Base-by-base conservation (phyloP, 2,113 vertebrate genomes). In the Clupea harengus region DNA sequence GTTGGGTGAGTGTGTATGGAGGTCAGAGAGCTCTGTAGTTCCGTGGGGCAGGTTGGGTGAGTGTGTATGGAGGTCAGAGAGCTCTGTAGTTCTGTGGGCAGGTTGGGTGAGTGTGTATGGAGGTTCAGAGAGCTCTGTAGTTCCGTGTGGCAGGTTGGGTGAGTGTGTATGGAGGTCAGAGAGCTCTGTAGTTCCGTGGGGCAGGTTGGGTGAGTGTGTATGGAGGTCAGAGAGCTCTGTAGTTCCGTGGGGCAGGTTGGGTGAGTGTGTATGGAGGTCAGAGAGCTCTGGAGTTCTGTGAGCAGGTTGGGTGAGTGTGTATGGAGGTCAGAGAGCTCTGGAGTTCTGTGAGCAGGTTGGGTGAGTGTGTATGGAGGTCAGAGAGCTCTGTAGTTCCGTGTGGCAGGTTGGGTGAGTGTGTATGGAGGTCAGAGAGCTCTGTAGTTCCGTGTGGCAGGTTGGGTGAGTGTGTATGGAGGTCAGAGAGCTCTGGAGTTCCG, bases 271-370 rank as follows among this genome's bases (percentile, higher is more conserved):
- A 78, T 39, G 13, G 25, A 78, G 72, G 72, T 39, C 72, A 39
- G 72, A 78, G 32, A 39, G 90, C 54, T 88, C 88, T 94, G 72
- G 93, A 93, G 94, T 94, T 39, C 92, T 93, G 88, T 83, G n/a
- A n/a, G 88, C 89, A 93, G 94, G 93, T 94, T 87, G 86, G 39
- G 39, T 28, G 64, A 67, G 22, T 28, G 8, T 67, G 64, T 67
- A 78, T 39, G 13, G 25, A 78, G 72, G 72, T 39, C 72, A 39
- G 72, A 78, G 32, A 39, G 90, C 54, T 88, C 88, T 94, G 72
- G 93, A 93, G 94, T 94, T 39, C 92, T 93, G 88, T 83, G n/a
- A n/a, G 88, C 89, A 93, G 94, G 93, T 94, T 87, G 86, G 39
- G 39, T 28, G 64, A 67, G 22, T 28, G 8, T 67, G 64, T 67